These are phyloP conservation scores for Melolontha melolontha DNA, from an alignment of 2,888 invertebrate species.

Conservation along the genomic window DNA sequence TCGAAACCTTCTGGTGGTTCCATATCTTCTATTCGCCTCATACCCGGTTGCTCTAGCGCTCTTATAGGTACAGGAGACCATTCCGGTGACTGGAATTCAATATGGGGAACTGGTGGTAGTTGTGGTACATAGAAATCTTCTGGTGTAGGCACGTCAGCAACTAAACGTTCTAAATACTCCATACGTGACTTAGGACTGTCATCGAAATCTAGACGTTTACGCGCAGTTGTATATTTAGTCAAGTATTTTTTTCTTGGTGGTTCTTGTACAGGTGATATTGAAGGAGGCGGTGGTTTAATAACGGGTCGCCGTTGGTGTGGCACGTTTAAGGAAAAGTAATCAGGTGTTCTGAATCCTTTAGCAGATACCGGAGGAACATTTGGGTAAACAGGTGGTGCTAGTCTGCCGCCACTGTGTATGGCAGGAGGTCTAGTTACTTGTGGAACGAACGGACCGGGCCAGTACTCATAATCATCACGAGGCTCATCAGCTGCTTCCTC, in stretches of 20 bases:
- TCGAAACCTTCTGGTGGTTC: conserved; percentile 4
- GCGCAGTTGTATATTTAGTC: conserved; percentile 7
- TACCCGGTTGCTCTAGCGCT: not conserved
- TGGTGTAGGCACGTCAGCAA: conserved; percentile 34
- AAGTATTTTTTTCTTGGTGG: conserved; percentile 3
- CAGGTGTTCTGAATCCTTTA: conserved; percentile 2
- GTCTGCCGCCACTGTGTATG: conserved; percentile 13
- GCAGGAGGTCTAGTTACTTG: conserved; percentile 10
- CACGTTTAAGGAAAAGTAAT: not conserved
- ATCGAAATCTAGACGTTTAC: conserved; percentile 14
- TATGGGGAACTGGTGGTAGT: conserved; percentile 13
- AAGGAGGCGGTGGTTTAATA: not conserved
- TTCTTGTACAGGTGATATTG: conserved; percentile 3
- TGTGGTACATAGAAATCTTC: conserved; percentile 24
- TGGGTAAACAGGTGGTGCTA: conserved; percentile 13
- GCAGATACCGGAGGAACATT: conserved; percentile 20
- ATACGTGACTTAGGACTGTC: not conserved
- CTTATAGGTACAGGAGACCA: conserved; percentile 26
- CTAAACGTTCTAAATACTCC: conserved; percentile 32
- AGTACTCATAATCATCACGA: conserved; percentile 32
- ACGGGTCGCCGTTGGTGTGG: not conserved
- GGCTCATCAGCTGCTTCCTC: conserved; percentile 26
- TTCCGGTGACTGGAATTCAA: conserved; percentile 24
- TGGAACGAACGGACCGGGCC: conserved; percentile 26
- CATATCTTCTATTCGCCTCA: not conserved